A percentile compares a stretch with the other conserved stretches of the same genome.
Evolutionary conservation across 1,140 invertebrate genomes (phyloP).

Genomic region (Caerostris extrusa): DNA sequence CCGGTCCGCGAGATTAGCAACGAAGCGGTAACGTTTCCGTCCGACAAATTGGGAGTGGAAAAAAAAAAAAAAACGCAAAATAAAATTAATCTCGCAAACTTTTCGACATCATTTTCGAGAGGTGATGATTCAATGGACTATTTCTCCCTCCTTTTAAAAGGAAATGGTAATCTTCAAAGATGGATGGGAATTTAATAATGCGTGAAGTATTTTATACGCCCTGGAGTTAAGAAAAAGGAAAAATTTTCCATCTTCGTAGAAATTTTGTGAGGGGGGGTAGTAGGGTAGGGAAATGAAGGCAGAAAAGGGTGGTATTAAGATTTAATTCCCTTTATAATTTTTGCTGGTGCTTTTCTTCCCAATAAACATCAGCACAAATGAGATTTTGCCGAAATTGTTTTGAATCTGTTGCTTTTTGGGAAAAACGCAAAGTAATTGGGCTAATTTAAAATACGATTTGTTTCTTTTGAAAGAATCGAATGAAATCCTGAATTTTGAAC

Average conservation of each 20-base stretch:
- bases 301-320: neutral
- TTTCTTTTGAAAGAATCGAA: neutral
- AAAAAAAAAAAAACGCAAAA: too few relatives aligned
- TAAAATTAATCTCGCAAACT: neutral
- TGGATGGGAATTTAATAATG: conserved; percentile 3
- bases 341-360: neutral
- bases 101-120: neutral
- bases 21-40: neutral
- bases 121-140: neutral
- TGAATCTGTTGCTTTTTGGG: neutral
- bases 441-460: conserved; percentile 1
- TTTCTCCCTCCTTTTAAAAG: neutral
- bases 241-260: neutral
- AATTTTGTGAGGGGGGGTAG: neutral
- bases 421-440: neutral
- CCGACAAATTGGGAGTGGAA: neutral
- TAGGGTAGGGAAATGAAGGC: neutral
- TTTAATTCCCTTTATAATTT: conserved; percentile 1
- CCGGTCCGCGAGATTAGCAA: neutral
- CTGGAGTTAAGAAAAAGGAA: neutral
- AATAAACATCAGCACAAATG: neutral
- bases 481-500: too few relatives aligned
- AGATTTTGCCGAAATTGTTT: neutral
- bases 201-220: neutral
- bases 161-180: conserved; percentile 10